Evolutionary conservation across 2,797 vertebrate species (phyloP), one percentile per base, ranked within the genome.

Genomic region (Mionectes olivaceus): DNA sequence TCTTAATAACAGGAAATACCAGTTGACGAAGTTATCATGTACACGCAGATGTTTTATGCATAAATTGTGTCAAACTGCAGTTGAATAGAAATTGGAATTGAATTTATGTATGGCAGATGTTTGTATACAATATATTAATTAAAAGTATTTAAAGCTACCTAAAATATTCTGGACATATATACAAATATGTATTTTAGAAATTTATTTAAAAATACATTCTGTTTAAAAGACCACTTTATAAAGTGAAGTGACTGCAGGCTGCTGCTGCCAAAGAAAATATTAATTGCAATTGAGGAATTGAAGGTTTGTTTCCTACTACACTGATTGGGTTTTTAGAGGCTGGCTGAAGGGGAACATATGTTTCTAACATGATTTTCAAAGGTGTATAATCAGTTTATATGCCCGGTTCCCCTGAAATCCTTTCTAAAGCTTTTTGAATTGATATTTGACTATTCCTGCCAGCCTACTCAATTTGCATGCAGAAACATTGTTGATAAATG

Each of bases 301-400:
- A 70, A 84, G 82, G 41, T 41, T 84, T 82, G 37, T 92, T 92
- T 94, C 25, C 63, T 56, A 76, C 52, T 33, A 60, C 19, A 82
- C 19, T 46, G 83, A 84, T 30, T 75, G 32, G 39, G 49, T 32
- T 89, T 84, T 92, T 79, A 69, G 56, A 95, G 14, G 39, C 57
- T 92, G 37, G 15, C 63, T 86, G 56, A 87, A 93, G 59, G 52
- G 55, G 35, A 83, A 93, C 93, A 83, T 94, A 80, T 63, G 44
- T 84, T 94, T 92, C 80, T 94, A 95, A 95, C 57, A 76, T 44
- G 74, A 92, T 95, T 96, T 96, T 94, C 81, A 61, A 82, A 93
- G 80, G 59, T 96, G 30, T 87, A 23, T 94, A 95, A 94, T 89
- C 93, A 82, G 70, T 71, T 95, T 95, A 94, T 83, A 89, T 94